Evolutionary conservation across 92 coral and sea anemone genomes (phyloP).

Genomic region (Virgularia gustaviana): DNA sequence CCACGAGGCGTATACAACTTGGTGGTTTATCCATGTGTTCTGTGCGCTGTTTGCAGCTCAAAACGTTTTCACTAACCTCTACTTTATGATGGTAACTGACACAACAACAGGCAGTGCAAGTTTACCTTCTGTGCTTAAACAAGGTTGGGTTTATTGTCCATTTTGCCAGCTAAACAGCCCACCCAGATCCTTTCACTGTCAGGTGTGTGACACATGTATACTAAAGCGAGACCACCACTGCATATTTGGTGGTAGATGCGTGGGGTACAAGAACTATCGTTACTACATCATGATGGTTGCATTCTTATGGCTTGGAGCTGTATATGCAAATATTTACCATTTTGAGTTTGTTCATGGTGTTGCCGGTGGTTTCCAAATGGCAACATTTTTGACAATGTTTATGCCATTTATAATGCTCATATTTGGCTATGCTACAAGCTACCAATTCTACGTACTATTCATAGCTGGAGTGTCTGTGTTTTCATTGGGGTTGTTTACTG

Average conservation of each 20-base stretch:
- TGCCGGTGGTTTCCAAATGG: slow-evolving; percentile 66
- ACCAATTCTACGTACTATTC: slow-evolving; percentile 75
- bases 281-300: slow-evolving; percentile 78
- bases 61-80: slow-evolving; percentile 89
- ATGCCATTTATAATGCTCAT: slow-evolving; percentile 73
- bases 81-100: slow-evolving; percentile 74
- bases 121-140: slow-evolving; percentile 82
- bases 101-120: slow-evolving; percentile 75
- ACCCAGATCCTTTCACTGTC: slow-evolving; percentile 86
- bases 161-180: slow-evolving; percentile 90
- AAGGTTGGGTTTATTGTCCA: slow-evolving; percentile 95
- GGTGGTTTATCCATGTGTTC: slow-evolving; percentile 70
- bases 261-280: slow-evolving; percentile 92
- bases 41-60: slow-evolving; percentile 71
- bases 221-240: slow-evolving; percentile 93
- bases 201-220: slow-evolving; percentile 80
- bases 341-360: slow-evolving; percentile 70
- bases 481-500: slow-evolving; percentile 68
- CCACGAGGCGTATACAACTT: slow-evolving; percentile 66
- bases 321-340: slow-evolving; percentile 83
- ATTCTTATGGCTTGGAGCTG: slow-evolving; percentile 89
- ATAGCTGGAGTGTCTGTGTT: slow-evolving; percentile 80
- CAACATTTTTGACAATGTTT: slow-evolving; percentile 79
- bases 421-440: slow-evolving; percentile 67
- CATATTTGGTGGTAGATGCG: slow-evolving; percentile 85